Base-by-base conservation (phyloP, 2,797 vertebrate species). In the Hydrocynus forskahlii region DNA sequence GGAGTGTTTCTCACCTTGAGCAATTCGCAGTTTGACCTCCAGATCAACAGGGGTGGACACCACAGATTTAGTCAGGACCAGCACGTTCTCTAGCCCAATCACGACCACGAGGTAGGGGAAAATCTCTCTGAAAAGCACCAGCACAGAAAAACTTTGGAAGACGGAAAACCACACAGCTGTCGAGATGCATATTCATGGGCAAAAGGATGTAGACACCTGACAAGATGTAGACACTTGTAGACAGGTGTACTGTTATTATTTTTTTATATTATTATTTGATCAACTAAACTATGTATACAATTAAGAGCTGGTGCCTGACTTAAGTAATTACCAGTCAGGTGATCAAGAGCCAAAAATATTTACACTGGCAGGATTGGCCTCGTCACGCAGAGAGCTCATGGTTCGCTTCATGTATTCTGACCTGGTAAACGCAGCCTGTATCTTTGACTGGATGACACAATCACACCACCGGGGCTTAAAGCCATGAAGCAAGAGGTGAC, bases 101-200 rank as follows among this genome's bases (percentile, higher is more conserved):
- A 99, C 98, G 10, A 99, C 97, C 84, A 99, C 98, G 70, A 99
- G 92, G 88, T 99, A 99, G 0, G 98, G 98, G 75, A 99, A 99
- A 50, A 99, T 99, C 92, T 99, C 98, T 0, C 98, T 99, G 89
- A 48, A 21, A 6, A 55, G 40, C 4, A 43, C 40, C 23, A 82
- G 23, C 23, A 29, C 10, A 70, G 4, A 17, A 16, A 14, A n/a
- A n/a, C n/a, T 14, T 54, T 16, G 13, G 52, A 54, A 16, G 17
- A 54, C 4, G 14, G 17, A 43, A 43, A 43, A 43, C 4, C 40
- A 43, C 4, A 43, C 40, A 43, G 4, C 40, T 8, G 8, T 43
- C 40, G n/a, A 43, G 40, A 43, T 8, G 8, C 40, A 4, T 43
- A 43, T 43, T 8, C 40, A 43, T 4, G 40, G 40, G 40, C 4